A percentile compares a stretch with the other conserved stretches of the same genome.
phyloP scores from a whole-genome alignment of 2,888 invertebrate species.

The Terebella lapidaria region DNA sequence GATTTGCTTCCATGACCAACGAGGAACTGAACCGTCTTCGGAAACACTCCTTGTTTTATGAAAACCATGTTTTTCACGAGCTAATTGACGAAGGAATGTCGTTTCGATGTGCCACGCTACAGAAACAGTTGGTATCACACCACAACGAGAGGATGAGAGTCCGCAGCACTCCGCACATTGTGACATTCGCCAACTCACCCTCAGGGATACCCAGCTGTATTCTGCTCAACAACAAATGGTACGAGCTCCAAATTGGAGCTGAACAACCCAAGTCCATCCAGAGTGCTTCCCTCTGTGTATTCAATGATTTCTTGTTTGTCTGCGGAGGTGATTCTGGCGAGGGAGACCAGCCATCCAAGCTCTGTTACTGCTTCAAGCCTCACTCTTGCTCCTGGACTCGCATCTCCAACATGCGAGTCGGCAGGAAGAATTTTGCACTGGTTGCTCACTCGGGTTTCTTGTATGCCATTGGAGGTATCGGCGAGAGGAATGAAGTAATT shows the following conservation, averaged over 20 bases:
- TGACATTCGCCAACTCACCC: conserved; percentile 1
- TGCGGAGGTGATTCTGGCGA: conserved; percentile 6
- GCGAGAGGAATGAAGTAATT: not conserved
- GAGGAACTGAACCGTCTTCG: conserved; percentile 6
- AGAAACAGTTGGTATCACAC: not conserved
- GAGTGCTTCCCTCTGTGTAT: conserved; percentile 3
- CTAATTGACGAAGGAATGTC: conserved; percentile 1
- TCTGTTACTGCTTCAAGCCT: conserved; percentile 9
- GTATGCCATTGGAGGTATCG: conserved; percentile 13
- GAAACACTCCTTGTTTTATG: conserved; percentile 1
- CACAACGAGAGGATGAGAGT: not conserved
- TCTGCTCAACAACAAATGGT: conserved; percentile 5
- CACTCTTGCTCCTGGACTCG: conserved; percentile 2
- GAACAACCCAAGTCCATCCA: conserved; percentile 8
- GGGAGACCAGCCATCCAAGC: not conserved
- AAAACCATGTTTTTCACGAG: not conserved
- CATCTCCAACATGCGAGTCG: not conserved
- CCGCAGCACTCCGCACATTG: not conserved
- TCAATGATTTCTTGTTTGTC: conserved; percentile 10
- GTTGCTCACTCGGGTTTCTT: not conserved
- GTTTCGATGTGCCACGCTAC: not conserved
- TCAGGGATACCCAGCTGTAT: not conserved
- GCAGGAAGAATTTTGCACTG: conserved; percentile 6
- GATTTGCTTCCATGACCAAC: conserved; percentile 3
- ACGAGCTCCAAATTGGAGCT: not conserved